Base-by-base conservation (phyloP, 2,888 invertebrate species). In the Thyatira batis region DNA sequence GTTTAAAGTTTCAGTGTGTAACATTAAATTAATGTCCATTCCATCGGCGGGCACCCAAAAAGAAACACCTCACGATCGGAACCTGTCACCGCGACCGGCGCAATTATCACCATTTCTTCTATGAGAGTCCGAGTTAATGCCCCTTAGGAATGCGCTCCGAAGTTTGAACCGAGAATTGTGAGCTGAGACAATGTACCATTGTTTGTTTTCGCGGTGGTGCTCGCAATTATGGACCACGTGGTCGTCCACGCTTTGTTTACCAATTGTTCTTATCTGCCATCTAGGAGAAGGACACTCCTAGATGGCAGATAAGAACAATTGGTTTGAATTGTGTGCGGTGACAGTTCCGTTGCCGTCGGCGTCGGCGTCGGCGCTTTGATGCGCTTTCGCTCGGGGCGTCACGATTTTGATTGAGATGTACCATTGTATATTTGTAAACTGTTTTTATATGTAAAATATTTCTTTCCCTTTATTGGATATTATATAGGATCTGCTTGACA, bases 181-280 rank as follows among this genome's bases (percentile, higher is more conserved):
- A 53, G 69, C 58, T 57, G 65, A 82, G 76, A 87, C 87, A 87
- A 87, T 86, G 74, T 74, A 65, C 73, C 78, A 87, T 88, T 88
- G 87, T 88, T 84, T 82, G 80, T 79, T 79, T 80, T 80, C 78
- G 71, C 76, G 71, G 71, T 39, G 39, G 72, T 59, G 67, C 70
- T 71, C 76, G 73, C 84, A 85, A 86, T 87, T 85, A 86, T 76
- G 71, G 61, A 53, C 78, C 87, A 86, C 87, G 87, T 85, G 86
- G 69, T 57, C 66, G 54, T 39, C 39, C 39, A 65, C 56, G 57
- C 72, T 76, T 80, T 88, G 87, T 88, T 88, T 88, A 87, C 84
- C 82, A 78, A 83, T 82, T 81, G 83, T 81, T 82, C 74, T 73
- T 75, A 77, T 78, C 76, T 76, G 63, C 53, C 57, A 77, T 78